Evolutionary conservation across 2,888 invertebrate genomes (phyloP).

Genomic region (Ornithoptera alexandrae): DNA sequence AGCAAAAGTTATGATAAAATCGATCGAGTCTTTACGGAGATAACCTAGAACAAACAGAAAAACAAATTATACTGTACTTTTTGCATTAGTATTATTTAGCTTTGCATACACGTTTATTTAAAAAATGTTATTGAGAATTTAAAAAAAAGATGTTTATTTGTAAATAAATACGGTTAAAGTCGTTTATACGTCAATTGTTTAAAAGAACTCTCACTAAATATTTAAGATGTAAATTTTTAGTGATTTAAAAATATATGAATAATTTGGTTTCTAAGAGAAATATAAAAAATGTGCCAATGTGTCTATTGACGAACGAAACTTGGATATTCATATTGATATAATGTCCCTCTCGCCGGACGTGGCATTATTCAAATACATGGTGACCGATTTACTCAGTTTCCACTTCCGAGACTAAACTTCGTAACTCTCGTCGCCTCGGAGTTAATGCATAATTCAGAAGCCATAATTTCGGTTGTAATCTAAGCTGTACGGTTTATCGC

Average conservation of each 20-base stretch:
- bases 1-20: no score
- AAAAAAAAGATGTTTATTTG: no score
- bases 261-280: background rate
- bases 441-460: conserved; percentile 74
- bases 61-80: no score
- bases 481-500: conserved; percentile 64
- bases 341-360: background rate
- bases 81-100: no score
- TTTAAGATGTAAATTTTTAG: background rate
- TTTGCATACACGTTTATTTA: no score
- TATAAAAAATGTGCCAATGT: background rate
- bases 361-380: conserved; percentile 23
- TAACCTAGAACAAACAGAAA: no score
- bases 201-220: no score
- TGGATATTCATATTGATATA: conserved; percentile 7
- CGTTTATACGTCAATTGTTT: no score
- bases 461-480: conserved; percentile 68
- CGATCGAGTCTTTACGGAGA: no score
- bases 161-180: no score
- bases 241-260: background rate
- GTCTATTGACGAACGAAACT: background rate
- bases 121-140: no score
- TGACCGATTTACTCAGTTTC: conserved; percentile 30
- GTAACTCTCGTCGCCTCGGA: conserved; percentile 56
- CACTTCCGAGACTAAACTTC: conserved; percentile 53